A percentile compares a stretch with the other conserved stretches of the same genome.
Evolutionary conservation across 2,888 invertebrate genomes (phyloP).

Genomic region (Lamellibrachia satsuma): DNA sequence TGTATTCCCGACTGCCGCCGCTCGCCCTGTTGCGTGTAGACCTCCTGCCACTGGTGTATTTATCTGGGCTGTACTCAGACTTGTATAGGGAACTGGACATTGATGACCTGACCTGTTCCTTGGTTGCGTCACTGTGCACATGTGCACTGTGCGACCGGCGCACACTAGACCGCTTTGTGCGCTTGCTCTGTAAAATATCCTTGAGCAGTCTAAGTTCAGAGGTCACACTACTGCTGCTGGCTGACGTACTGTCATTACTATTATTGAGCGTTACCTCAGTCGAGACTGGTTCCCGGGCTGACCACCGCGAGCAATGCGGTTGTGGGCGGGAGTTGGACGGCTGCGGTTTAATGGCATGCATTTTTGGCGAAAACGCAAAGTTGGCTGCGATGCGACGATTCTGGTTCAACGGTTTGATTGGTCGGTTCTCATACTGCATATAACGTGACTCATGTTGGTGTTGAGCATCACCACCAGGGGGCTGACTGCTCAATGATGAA

Average conservation of each 20-base stretch:
- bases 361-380: constrained; percentile 41
- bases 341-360: constrained; percentile 23
- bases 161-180: background rate
- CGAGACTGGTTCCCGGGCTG: constrained; percentile 29
- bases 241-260: constrained; percentile 26
- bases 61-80: constrained; percentile 29
- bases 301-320: constrained; percentile 27
- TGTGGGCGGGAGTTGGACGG: constrained; percentile 31
- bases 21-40: background rate
- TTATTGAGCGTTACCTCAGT: constrained; percentile 24
- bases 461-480: constrained; percentile 13
- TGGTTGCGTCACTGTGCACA: background rate
- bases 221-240: background rate
- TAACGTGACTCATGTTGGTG: background rate
- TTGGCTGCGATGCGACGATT: constrained; percentile 45
- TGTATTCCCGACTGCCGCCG: background rate
- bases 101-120: background rate
- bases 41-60: constrained; percentile 27
- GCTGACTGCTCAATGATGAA: background rate
- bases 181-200: constrained; percentile 28
- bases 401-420: constrained; percentile 53
- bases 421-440: constrained; percentile 47
- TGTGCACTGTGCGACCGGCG: background rate
- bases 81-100: background rate
- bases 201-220: constrained; percentile 35